phyloP scores from a whole-genome alignment of 2,797 vertebrate genomes.

The Poeciliopsis paucimaculata region DNA sequence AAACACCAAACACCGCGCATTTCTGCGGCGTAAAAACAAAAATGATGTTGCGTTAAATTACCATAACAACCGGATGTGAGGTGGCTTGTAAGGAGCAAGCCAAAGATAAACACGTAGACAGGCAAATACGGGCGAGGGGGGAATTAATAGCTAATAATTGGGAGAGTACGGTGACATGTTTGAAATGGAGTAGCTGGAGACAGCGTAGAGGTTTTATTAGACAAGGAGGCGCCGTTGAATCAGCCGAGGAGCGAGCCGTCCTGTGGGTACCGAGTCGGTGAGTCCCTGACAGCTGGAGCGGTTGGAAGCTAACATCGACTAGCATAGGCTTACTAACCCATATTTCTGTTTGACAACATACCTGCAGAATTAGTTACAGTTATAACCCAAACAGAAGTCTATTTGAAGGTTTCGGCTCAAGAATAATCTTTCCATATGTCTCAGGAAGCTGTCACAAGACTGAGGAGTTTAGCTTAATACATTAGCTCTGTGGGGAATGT shows the following conservation, averaged over 20 bases:
- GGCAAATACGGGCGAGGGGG: slow-evolving; percentile 43
- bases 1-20: not conserved
- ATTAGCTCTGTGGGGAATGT: slow-evolving; percentile 8
- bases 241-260: slow-evolving; percentile 29
- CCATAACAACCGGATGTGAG: slow-evolving; percentile 87
- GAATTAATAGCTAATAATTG: slow-evolving; percentile 9
- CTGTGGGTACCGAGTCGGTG: slow-evolving; percentile 50
- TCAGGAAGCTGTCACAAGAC: not conserved
- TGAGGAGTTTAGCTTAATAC: not conserved
- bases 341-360: slow-evolving; percentile 13
- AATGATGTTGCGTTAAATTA: slow-evolving; percentile 44
- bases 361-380: no score
- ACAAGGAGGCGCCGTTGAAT: slow-evolving; percentile 19
- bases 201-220: not conserved
- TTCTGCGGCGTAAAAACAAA: not conserved
- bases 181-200: slow-evolving; percentile 57
- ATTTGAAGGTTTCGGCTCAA: not conserved
- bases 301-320: slow-evolving; percentile 50
- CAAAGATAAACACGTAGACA: slow-evolving; percentile 85
- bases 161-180: not conserved
- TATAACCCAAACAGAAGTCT: no score
- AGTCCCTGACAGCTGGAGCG: slow-evolving; percentile 58
- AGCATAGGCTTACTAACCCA: slow-evolving; percentile 40
- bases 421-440: not conserved
- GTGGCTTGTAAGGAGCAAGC: slow-evolving; percentile 84